Evolutionary conservation across 2,888 invertebrate species (phyloP), one percentile per base, ranked within the genome.

Genomic region (Campoplex nolae): DNA sequence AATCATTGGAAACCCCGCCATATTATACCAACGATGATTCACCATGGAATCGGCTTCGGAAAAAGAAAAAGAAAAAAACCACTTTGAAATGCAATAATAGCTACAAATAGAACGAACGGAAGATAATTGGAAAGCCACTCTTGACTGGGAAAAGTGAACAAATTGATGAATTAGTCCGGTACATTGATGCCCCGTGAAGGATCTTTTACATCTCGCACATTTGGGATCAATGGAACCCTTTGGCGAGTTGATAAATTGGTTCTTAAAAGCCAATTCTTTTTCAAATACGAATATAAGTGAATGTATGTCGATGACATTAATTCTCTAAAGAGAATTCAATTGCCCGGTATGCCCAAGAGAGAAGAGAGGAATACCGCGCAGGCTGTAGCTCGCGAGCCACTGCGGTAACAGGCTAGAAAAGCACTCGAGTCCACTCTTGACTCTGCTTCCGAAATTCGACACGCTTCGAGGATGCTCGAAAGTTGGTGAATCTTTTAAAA

Each of bases 1-100:
- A 94, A 94, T 94, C 94, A 92, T 93, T 93, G 93, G 93, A 94
- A 94, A 94, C 93, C 93, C 94, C 93, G 93, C 92, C 93, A 71
- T 93, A 93, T 94, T 94, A 93, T 92, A 91, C 91, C 92, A 90
- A 90, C 90, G 90, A 91, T 83, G 80, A 88, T 79, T 81, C 80
- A 75, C 68, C 78, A 62, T 70, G 80, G 86, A 71, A 65, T 68
- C 16, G 38, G 45, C 84, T 83, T 82, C 7, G 86, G 83, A 88
- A 68, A 23, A 23, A 23, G 0, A 23, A 62, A 76, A 88, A 68
- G 0, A 23, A 23, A 23, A 23, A 62, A 76, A 54, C 76, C 23
- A 67, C 76, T 67, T 67, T 48, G 54, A 73, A 77, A 81, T 56
- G 35, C 62, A 67, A 65, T 56, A 68, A 58, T 56, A 45, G 32